Evolutionary conservation across 92 coral and sea anemone species (phyloP).

Genomic region (Porites cylindrica): DNA sequence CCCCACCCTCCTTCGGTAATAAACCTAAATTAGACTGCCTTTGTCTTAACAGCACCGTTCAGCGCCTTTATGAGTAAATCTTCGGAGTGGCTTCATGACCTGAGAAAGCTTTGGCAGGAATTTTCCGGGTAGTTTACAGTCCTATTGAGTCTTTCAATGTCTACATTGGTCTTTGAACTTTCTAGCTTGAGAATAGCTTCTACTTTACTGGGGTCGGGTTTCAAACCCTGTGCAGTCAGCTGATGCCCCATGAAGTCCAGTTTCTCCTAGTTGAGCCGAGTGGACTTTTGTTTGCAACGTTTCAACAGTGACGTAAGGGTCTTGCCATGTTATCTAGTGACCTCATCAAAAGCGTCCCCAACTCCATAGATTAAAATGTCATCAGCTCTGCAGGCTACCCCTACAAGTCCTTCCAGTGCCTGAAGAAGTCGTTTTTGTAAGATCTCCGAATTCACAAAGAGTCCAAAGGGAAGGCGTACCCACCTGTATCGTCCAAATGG

Average conservation of each 20-base stretch:
- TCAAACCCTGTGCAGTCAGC: too few species aligned
- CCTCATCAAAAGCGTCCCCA: conserved; percentile 29
- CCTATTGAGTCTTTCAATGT: too few species aligned
- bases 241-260: too few species aligned
- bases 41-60: conserved; percentile 54
- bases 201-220: too few species aligned
- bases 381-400: conserved; percentile 36
- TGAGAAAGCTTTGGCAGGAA: neutral
- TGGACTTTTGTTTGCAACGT: too few species aligned
- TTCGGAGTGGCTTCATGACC: conserved; percentile 31
- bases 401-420: conserved; percentile 52
- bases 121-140: neutral
- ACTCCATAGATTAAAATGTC: conserved; percentile 40
- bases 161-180: too few species aligned
- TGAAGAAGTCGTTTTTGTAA: conserved; percentile 49
- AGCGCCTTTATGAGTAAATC: neutral
- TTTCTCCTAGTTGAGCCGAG: too few species aligned
- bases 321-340: too few species aligned
- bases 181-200: too few species aligned
- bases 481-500: conserved; percentile 40
- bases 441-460: conserved; percentile 26
- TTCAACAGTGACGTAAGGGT: too few species aligned
- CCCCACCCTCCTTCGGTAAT: too few species aligned
- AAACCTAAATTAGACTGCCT: neutral
- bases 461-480: conserved; percentile 47